These are phyloP conservation scores for Azorinus chamasolen DNA, from an alignment of 2,888 invertebrate genomes.

Conservation along the genomic window DNA sequence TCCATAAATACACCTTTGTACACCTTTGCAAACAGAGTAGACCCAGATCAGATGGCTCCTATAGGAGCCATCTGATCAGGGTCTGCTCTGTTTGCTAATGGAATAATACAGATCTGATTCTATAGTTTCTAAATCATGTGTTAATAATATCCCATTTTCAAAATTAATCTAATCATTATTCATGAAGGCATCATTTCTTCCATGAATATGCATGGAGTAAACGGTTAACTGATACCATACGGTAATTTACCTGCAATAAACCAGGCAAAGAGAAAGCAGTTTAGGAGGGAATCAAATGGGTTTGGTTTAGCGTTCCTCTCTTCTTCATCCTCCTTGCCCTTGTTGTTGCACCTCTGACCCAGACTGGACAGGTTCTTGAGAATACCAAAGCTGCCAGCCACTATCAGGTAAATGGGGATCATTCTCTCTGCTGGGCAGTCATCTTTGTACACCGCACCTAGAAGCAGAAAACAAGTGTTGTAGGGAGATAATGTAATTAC, in stretches of 20 bases:
- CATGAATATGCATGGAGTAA: no score
- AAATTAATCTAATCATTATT: no score
- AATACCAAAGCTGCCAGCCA: conserved; percentile 90
- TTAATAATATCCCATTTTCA: no score
- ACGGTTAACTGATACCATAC: neutral
- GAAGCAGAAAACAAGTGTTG: conserved; percentile 19
- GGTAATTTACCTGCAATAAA: conserved; percentile 89
- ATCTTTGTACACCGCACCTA: conserved; percentile 89
- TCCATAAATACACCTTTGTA: no score
- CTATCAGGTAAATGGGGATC: conserved; percentile 91
- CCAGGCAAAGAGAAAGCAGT: conserved; percentile 89
- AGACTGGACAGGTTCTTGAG: conserved; percentile 89
- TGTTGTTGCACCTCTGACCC: conserved; percentile 88
- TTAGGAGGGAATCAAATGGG: conserved; percentile 77
- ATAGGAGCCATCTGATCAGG: no score
- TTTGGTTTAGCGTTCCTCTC: conserved; percentile 77
- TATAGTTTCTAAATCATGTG: no score
- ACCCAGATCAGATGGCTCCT: no score
- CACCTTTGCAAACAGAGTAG: no score
- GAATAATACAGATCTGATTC: no score
- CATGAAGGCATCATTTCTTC: no score
- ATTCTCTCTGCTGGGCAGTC: conserved; percentile 90
- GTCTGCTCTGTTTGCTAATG: no score
- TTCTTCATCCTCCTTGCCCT: conserved; percentile 86
- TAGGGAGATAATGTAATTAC: neutral